A percentile compares a stretch with the other conserved stretches of the same genome.
These are phyloP conservation scores for Isoperla grammatica DNA, from an alignment of 2,888 invertebrate species.

Conservation along the genomic window DNA sequence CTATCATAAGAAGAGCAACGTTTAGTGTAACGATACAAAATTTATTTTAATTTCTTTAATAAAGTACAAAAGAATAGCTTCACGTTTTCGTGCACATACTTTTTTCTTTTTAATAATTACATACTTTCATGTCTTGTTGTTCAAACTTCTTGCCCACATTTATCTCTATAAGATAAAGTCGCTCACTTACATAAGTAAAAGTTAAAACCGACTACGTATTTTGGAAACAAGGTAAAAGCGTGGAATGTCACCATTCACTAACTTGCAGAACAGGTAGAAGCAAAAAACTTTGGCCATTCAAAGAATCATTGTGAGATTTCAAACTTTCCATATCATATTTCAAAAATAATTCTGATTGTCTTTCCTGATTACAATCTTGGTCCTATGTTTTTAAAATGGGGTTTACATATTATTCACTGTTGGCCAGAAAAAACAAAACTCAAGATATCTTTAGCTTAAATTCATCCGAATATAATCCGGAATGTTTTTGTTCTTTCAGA, in stretches of 20 bases:
- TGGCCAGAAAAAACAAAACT: constrained; percentile 2
- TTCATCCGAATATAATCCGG: background rate
- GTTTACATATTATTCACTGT: constrained; percentile 1
- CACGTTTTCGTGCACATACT: too few species aligned
- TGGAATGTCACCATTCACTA: constrained; percentile 23
- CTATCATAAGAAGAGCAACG: too few species aligned
- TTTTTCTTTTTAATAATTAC: too few species aligned
- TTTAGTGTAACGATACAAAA: too few species aligned
- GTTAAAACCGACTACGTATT: constrained; percentile 1
- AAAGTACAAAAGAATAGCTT: too few species aligned
- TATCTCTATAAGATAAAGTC: too few species aligned
- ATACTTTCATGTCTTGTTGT: too few species aligned
- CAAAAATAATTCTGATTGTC: constrained; percentile 26
- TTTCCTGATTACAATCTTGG: constrained; percentile 25
- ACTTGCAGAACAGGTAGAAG: background rate
- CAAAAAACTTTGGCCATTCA: background rate
- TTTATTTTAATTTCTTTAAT: too few species aligned
- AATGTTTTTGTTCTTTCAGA: background rate
- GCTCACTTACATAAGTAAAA: too few species aligned
- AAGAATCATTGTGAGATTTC: background rate
- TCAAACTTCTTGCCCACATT: too few species aligned
- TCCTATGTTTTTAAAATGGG: constrained; percentile 19
- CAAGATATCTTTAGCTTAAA: background rate
- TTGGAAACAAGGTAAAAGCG: constrained; percentile 14
- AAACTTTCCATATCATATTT: background rate